Conservation (phyloP, 1,140 invertebrate genomes). For the Zaprionus gabonicus region DNA sequence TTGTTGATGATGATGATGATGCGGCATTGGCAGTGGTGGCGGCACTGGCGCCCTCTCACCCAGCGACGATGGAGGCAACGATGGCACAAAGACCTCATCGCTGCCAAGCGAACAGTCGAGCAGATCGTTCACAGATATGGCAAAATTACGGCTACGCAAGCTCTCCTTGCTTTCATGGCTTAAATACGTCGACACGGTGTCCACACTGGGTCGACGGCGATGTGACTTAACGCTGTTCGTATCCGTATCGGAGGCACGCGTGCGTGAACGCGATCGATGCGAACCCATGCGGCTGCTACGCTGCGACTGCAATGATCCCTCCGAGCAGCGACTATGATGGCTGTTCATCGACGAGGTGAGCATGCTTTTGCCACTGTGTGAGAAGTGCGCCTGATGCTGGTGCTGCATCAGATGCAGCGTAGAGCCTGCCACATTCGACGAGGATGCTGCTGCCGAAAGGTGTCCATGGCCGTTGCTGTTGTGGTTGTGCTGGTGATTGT, state of each 20-base stretch:
- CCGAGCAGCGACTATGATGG: constrained; percentile 82
- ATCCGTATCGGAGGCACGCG: constrained; percentile 86
- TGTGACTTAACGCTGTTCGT: constrained; percentile 90
- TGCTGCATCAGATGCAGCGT: constrained; percentile 46
- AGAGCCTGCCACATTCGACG: constrained; percentile 37
- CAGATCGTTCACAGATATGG: constrained; percentile 88
- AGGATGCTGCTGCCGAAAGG: constrained; percentile 18
- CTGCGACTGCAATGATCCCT: constrained; percentile 78
- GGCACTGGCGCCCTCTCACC: constrained; percentile 76
- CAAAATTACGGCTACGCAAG: constrained; percentile 79
- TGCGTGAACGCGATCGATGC: constrained; percentile 80
- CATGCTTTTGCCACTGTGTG: constrained; percentile 74
- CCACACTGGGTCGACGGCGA: constrained; percentile 90
- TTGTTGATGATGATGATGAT: constrained; percentile 61
- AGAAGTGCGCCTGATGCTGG: constrained; percentile 57
- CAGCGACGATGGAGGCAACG: constrained; percentile 74
- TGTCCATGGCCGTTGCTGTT: constrained; percentile 33
- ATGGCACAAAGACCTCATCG: constrained; percentile 88
- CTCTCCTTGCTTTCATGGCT: constrained; percentile 92
- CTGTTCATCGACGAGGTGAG: constrained; percentile 82
- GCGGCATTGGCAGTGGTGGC: constrained; percentile 68
- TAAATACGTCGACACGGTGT: constrained; percentile 94
- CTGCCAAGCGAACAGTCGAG: constrained; percentile 89
- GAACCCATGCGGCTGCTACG: constrained; percentile 83
- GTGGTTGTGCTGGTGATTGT: constrained; percentile 31